Evolutionary conservation across 2,113 vertebrate genomes (phyloP).

Genomic region (Cephalopholis sonnerati): DNA sequence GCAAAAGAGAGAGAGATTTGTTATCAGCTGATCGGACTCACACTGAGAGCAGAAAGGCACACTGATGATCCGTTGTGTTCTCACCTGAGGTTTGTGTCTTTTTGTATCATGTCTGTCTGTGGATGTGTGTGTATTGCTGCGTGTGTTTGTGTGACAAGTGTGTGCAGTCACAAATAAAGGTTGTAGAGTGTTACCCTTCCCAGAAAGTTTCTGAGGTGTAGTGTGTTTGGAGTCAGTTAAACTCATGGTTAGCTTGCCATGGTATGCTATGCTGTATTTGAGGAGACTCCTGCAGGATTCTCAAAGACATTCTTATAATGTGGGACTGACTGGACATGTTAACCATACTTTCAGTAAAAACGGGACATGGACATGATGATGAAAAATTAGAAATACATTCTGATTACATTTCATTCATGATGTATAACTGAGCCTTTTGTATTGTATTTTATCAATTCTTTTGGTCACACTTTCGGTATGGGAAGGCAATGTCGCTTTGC

Average conservation of each 20-base stretch:
- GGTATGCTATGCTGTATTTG: background rate
- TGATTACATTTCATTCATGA: too few relatives aligned
- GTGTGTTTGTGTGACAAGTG: background rate
- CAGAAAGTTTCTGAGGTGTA: background rate
- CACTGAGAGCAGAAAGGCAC: constrained; percentile 12
- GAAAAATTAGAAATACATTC: too few relatives aligned
- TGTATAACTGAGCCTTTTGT: too few relatives aligned
- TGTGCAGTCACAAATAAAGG: background rate
- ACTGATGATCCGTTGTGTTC: background rate
- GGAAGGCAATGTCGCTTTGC: too few relatives aligned
- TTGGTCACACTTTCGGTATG: too few relatives aligned
- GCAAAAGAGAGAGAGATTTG: background rate
- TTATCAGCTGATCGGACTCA: constrained; percentile 21
- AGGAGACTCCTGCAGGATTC: background rate
- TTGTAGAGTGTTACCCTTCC: background rate
- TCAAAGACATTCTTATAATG: background rate
- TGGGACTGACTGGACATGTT: background rate
- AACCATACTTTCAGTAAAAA: background rate
- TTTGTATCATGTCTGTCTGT: background rate
- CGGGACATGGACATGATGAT: background rate
- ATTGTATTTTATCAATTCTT: too few relatives aligned
- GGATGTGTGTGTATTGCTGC: background rate
- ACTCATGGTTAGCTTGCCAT: background rate
- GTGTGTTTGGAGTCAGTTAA: background rate
- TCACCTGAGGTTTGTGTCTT: background rate